These are phyloP conservation scores for Danaus plexippus DNA, from an alignment of 1,140 invertebrate species.

Conservation along the genomic window DNA sequence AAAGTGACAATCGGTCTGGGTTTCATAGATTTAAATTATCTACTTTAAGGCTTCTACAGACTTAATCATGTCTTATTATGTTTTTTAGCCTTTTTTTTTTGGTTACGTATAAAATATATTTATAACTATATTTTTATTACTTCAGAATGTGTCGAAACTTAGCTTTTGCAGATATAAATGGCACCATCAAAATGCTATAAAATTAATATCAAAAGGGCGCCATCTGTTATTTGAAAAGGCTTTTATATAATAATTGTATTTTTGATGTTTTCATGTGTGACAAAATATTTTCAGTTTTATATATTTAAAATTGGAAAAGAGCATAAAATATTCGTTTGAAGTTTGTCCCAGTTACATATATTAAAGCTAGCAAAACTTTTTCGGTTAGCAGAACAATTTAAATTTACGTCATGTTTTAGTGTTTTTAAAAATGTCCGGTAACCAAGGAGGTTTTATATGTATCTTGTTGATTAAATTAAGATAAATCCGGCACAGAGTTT, in stretches of 20 bases:
- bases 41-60: not conserved
- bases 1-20: conserved; percentile 8
- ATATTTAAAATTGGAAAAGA: too few species aligned
- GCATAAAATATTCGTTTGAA: too few species aligned
- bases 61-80: too few species aligned
- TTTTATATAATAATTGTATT: too few species aligned
- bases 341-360: too few species aligned
- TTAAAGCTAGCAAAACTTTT: too few species aligned
- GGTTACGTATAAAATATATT: not conserved
- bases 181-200: conserved; percentile 15
- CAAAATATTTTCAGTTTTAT: too few species aligned
- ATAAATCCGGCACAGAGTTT: too few species aligned
- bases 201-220: conserved; percentile 3
- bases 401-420: conserved; percentile 4
- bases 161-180: conserved; percentile 15
- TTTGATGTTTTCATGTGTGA: too few species aligned
- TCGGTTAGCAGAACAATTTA: too few species aligned
- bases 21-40: conserved; percentile 17
- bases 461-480: too few species aligned
- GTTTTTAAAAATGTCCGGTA: conserved; percentile 2
- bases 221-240: too few species aligned
- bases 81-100: conserved; percentile 7
- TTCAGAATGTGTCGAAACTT: conserved; percentile 14
- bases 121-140: conserved; percentile 8
- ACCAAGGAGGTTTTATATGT: not conserved